Evolutionary conservation across 2,113 vertebrate species (phyloP).

Genomic region (Clarias gariepinus): DNA sequence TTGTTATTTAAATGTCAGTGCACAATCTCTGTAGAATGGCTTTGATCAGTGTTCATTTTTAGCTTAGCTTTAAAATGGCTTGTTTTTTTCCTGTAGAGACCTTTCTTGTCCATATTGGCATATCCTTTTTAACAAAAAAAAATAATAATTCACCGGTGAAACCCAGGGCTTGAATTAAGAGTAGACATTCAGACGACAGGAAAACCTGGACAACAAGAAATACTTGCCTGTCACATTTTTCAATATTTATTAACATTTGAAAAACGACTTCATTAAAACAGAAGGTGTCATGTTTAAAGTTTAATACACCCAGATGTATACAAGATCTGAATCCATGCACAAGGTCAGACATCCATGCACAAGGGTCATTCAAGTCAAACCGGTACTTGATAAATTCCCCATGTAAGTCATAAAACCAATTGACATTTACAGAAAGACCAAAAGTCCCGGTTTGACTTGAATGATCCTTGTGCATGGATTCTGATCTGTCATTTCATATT

Average conservation of each 20-base stretch:
- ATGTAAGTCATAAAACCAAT: too few species aligned
- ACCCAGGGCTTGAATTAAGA: background rate
- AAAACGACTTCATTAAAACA: background rate
- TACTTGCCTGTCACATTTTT: background rate
- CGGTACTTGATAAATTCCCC: too few species aligned
- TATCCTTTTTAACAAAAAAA: background rate
- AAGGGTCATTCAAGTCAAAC: too few species aligned
- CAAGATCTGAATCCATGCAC: too few species aligned
- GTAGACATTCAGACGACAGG: background rate
- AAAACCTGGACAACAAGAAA: background rate
- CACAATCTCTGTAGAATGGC: background rate
- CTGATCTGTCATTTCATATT: background rate
- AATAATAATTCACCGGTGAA: too few species aligned
- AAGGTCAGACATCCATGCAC: too few species aligned
- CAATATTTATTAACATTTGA: background rate
- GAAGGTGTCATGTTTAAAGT: background rate
- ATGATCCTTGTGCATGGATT: too few species aligned
- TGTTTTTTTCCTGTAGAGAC: background rate
- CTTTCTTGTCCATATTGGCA: background rate
- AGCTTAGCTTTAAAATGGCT: background rate
- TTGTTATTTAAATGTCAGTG: too few species aligned
- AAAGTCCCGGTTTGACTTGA: too few species aligned
- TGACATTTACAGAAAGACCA: too few species aligned
- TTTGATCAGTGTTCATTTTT: background rate
- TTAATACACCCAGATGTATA: background rate